Conservation (phyloP, 2,888 invertebrate species). For the Halictus quadricinctus region DNA sequence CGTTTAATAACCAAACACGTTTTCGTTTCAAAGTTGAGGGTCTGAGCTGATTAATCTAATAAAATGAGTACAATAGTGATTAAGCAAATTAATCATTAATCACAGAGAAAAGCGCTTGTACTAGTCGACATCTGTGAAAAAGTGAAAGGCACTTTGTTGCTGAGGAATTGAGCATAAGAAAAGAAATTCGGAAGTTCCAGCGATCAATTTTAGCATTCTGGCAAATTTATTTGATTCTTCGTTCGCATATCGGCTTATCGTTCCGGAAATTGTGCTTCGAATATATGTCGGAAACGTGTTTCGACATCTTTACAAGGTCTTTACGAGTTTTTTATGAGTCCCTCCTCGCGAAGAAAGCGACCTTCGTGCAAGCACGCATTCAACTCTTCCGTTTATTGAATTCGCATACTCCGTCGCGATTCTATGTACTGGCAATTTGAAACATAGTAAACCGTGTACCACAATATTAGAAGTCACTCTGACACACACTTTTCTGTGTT, state of each 20-base stretch:
- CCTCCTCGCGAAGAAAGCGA: slow-evolving; percentile 16
- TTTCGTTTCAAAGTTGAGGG: background rate
- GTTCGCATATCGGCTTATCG: slow-evolving; percentile 19
- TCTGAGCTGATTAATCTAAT: background rate
- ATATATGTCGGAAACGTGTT: slow-evolving; percentile 48
- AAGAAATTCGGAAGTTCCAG: background rate
- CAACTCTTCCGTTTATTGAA: slow-evolving; percentile 14
- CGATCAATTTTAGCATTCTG: background rate
- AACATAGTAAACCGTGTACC: background rate
- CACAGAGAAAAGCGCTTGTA: background rate
- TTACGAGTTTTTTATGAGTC: slow-evolving; percentile 46
- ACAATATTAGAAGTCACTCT: slow-evolving; percentile 2
- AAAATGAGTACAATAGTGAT: background rate
- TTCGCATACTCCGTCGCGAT: background rate
- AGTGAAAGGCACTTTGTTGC: background rate
- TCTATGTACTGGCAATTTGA: background rate
- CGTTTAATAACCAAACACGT: background rate
- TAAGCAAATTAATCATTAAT: background rate
- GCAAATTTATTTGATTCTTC: slow-evolving; percentile 24
- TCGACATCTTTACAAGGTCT: slow-evolving; percentile 58
- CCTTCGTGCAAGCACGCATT: background rate
- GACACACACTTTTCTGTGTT: background rate
- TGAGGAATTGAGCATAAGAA: background rate
- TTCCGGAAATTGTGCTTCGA: slow-evolving; percentile 28
- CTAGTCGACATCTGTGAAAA: background rate